Evolutionary conservation across 2,888 invertebrate genomes (phyloP).

Genomic region (Nipponacmea schrenckii): DNA sequence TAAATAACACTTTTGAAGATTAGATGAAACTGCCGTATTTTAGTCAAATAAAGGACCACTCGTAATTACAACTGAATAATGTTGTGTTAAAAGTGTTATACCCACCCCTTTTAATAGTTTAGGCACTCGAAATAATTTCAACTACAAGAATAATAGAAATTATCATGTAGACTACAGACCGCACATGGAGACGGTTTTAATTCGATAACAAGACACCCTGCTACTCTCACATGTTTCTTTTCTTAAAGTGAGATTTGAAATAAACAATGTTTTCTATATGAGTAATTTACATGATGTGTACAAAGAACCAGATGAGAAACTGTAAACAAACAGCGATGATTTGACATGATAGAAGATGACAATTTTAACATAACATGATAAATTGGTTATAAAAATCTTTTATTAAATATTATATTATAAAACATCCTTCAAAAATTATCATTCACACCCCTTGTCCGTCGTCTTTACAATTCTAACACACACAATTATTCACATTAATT

Average conservation of each 20-base stretch:
- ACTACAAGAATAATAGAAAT: background rate
- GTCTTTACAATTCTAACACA: too few relatives aligned
- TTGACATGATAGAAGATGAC: constrained; percentile 3
- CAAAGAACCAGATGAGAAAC: background rate
- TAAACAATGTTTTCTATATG: constrained; percentile 3
- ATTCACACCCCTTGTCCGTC: too few relatives aligned
- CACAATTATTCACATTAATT: too few relatives aligned
- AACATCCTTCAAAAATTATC: background rate
- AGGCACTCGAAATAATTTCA: background rate
- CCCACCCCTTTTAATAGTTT: background rate
- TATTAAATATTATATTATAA: constrained; percentile 8
- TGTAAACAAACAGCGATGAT: background rate
- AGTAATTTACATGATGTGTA: background rate
- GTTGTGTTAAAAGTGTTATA: background rate
- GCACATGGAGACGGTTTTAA: background rate
- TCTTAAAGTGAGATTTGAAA: background rate
- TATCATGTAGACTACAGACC: background rate
- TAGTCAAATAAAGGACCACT: background rate
- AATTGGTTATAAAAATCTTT: background rate
- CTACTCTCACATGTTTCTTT: constrained; percentile 4
- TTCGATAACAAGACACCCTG: background rate
- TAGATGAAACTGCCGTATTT: background rate
- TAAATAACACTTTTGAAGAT: background rate
- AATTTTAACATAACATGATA: background rate
- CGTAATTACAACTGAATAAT: background rate